A percentile compares a stretch with the other conserved stretches of the same genome.
phyloP scores from a whole-genome alignment of 2,797 vertebrate genomes.

The Rhinichthys osculus region DNA sequence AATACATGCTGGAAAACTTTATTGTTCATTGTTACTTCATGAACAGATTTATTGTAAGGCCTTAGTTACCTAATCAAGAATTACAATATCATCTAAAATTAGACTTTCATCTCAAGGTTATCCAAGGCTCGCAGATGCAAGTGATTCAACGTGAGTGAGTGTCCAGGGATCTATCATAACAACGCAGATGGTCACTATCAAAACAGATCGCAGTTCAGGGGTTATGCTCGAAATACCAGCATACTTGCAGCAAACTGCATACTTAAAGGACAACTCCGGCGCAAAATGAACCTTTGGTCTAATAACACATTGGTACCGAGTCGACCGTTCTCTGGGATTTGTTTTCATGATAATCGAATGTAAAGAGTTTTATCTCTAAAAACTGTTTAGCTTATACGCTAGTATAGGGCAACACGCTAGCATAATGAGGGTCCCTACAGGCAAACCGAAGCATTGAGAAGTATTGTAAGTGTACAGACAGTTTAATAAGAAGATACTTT shows the following conservation, averaged over 20 bases:
- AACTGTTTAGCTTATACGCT: too few relatives aligned
- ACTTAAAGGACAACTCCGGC: neutral
- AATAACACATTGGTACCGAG: too few relatives aligned
- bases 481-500: too few relatives aligned
- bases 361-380: too few relatives aligned
- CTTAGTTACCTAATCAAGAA: neutral
- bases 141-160: neutral
- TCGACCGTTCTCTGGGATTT: too few relatives aligned
- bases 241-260: neutral
- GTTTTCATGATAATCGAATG: too few relatives aligned
- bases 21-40: neutral
- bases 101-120: neutral
- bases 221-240: neutral
- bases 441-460: too few relatives aligned
- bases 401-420: too few relatives aligned
- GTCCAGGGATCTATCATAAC: slow-evolving; percentile 12
- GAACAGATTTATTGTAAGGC: neutral
- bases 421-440: too few relatives aligned
- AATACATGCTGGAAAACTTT: neutral
- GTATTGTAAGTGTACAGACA: too few relatives aligned
- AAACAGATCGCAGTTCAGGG: slow-evolving; percentile 14
- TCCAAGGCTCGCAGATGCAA: neutral
- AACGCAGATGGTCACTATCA: slow-evolving; percentile 43
- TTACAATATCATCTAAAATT: neutral
- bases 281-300: too few relatives aligned